Evolutionary conservation across 2,888 invertebrate species (phyloP), one percentile per base, ranked within the genome.

Genomic region (Trachelus iudaicus): DNA sequence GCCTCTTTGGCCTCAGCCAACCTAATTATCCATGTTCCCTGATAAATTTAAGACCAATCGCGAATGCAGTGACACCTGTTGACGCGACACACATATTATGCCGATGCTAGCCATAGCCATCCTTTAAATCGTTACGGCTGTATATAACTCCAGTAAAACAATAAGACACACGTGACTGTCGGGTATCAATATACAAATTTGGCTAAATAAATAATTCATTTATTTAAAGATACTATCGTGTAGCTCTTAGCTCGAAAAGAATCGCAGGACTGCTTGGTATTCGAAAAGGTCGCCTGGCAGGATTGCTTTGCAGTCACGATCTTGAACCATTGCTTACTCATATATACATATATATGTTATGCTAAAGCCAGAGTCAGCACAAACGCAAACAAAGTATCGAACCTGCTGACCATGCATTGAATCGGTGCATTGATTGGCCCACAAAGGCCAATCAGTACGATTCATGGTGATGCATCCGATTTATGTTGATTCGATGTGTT

Each of bases 361-460:
- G 56, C 6, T 23, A 23, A 56, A 23, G 23, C 23, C 56, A 23
- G 23, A 23, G 56, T 56, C 56, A 56, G 56, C 56, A 56, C 56
- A 56, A 23, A 56, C 56, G 56, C 56, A 56, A 56, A 56, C 56
- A 56, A 56, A 56, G 56, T 56, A 56, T 56, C 56, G 56, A 56
- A 56, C 56, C 33, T 34, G 40, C 73, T 75, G 69, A 73, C 73
- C 78, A 71, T 35, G 33, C 56, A 68, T 69, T 75, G 71, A 80
- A 79, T 79, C 71, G 33, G 73, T 68, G 69, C 74, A 71, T 35
- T 74, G 74, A 77, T 77, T 79, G 77, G 34, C 69, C 76, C 68
- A 71, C 79, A 74, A 80, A 79, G 76, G 79, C 77, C 76, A 77
- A 80, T 80, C 77, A 74, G 71, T 13, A 74, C 34, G 15, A 76